Percentiles rank a stretch among this genome's conserved stretches.
phyloP scores from a whole-genome alignment of 2,888 invertebrate species.

The Drosophila yooni region DNA sequence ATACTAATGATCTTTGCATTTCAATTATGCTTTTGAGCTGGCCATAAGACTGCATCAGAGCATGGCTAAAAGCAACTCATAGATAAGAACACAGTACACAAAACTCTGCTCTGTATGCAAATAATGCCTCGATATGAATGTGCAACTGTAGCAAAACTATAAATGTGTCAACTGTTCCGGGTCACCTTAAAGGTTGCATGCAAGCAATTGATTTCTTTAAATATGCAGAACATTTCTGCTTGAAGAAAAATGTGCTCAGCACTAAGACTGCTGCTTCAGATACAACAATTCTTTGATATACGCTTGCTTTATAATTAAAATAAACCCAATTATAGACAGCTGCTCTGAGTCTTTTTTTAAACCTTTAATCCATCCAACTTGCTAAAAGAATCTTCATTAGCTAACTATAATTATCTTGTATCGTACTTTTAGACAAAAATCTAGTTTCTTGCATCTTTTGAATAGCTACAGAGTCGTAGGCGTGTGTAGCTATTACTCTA shows the following conservation, averaged over 20 bases:
- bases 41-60: slow-evolving; percentile 11
- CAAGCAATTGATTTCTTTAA: slow-evolving; percentile 1
- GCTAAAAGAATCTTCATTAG: background rate
- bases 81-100: slow-evolving; percentile 23
- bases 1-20: slow-evolving; percentile 36
- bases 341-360: background rate
- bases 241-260: background rate
- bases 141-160: slow-evolving; percentile 29
- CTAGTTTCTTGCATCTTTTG: rapidly evolving
- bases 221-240: background rate
- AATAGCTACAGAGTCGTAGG: too few species aligned
- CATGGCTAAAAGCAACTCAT: slow-evolving; percentile 11
- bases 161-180: slow-evolving; percentile 45
- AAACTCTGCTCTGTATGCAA: slow-evolving; percentile 34
- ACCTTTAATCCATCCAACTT: background rate
- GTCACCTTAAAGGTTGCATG: slow-evolving; percentile 33
- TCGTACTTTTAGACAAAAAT: background rate
- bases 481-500: background rate
- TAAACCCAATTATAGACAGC: background rate
- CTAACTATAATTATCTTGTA: background rate
- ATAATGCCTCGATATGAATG: slow-evolving; percentile 39
- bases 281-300: background rate
- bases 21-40: slow-evolving; percentile 36
- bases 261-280: background rate
- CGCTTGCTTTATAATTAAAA: background rate